Conservation (phyloP, 2,888 invertebrate genomes). For the Heteromyza rotundicornis region DNA sequence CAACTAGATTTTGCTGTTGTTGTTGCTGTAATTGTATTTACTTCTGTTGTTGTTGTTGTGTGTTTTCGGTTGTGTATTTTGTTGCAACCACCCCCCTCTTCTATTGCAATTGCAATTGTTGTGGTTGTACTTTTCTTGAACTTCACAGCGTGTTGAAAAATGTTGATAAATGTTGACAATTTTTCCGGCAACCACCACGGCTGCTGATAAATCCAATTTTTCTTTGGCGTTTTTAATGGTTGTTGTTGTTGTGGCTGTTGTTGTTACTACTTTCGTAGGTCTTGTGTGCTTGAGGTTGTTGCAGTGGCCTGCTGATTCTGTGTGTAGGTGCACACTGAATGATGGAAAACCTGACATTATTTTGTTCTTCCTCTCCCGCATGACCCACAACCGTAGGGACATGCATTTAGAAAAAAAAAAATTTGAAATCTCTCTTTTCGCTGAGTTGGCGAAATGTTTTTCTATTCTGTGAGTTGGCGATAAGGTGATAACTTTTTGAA, state of each 20-base stretch:
- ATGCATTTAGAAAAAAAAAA: no score
- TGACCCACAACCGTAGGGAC: not conserved
- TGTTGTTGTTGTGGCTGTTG: not conserved
- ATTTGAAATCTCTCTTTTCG: no score
- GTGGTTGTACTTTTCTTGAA: slow-evolving; percentile 9
- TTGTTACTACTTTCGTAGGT: not conserved
- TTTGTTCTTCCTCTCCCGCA: not conserved
- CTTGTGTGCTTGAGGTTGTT: no score
- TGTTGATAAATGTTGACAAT: slow-evolving; percentile 60
- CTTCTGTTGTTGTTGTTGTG: not conserved
- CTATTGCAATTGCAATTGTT: slow-evolving; percentile 9
- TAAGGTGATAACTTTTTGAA: no score
- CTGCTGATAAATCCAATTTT: slow-evolving; percentile 58
- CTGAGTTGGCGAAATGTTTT: no score
- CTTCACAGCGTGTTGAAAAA: slow-evolving; percentile 43
- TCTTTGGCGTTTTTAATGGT: slow-evolving; percentile 30
- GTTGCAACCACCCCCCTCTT: not conserved
- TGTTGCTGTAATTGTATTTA: no score
- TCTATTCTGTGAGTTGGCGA: no score
- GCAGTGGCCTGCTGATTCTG: not conserved
- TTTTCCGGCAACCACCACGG: slow-evolving; percentile 57
- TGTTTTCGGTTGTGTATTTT: not conserved
- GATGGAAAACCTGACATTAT: not conserved
- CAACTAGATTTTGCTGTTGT: not conserved
- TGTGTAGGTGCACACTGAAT: not conserved